Percentiles rank a stretch among this genome's conserved stretches.
phyloP scores from a whole-genome alignment of 2,113 vertebrate species.

The Heliornis fulica region DNA sequence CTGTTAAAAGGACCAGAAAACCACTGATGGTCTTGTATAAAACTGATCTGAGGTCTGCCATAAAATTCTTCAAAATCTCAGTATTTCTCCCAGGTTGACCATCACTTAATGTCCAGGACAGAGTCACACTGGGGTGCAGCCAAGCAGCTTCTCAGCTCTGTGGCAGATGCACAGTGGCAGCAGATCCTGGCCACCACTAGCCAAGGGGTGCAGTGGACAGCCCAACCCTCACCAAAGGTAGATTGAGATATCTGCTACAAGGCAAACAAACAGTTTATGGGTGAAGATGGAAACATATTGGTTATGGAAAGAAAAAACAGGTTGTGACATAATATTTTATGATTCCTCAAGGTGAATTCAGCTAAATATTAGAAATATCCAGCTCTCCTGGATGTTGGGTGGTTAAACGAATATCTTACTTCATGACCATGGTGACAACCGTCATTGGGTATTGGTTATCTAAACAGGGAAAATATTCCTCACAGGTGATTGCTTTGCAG shows the following conservation, averaged over 20 bases:
- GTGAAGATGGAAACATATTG: not conserved
- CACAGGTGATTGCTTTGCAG: not conserved
- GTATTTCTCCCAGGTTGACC: not conserved
- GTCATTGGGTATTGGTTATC: not conserved
- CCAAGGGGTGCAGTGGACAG: not conserved
- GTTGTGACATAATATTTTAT: not conserved
- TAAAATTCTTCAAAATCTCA: not conserved
- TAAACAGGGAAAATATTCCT: not conserved
- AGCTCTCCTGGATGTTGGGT: not conserved
- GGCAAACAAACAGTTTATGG: not conserved
- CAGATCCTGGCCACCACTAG: not conserved
- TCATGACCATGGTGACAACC: not conserved
- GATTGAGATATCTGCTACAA: not conserved
- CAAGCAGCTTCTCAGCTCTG: not conserved
- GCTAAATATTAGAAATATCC: not conserved
- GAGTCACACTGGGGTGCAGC: not conserved
- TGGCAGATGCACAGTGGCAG: accelerated
- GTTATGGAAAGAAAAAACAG: not conserved
- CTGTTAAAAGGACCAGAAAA: not conserved
- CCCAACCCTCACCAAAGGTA: not conserved
- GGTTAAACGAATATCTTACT: not conserved
- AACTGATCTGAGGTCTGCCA: not conserved
- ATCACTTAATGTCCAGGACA: not conserved
- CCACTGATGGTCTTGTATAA: not conserved
- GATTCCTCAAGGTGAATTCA: not conserved